Evolutionary conservation across 35 echinoderm and acorn worm species (phyloP), one percentile per base, ranked within the genome.

Genomic region (Lytechinus variegatus): DNA sequence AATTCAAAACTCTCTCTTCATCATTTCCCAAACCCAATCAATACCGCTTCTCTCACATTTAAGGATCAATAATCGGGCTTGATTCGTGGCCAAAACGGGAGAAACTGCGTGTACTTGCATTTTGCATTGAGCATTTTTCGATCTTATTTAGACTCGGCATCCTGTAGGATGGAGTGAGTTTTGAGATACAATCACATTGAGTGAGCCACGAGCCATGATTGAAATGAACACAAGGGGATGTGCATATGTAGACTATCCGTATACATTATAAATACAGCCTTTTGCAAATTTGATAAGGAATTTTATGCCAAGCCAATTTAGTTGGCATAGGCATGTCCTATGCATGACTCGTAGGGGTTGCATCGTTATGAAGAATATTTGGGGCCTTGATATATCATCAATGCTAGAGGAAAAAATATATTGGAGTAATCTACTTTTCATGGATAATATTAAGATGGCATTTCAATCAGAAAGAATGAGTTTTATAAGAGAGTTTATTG

Each of bases 241-340:
- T 79, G 66, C 66, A 24, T 79, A 16, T 79, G 19, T 24, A 79
- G 66, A 79, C 66, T 79, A 79, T 79, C 66, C 19, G 66, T 79
- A 79, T 79, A 79, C 66, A 79, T 79, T 79, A 79, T 79, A 79
- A 79, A 79, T 79, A 79, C 66, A 79, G 66, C 66, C 66, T 79
- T 79, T 79, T 79, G 66, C 66, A 79, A 79, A 79, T 79, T 79
- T 79, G 66, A 79, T 79, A 79, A 79, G 66, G 66, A 79, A 79
- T 79, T 79, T 79, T 79, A 79, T 79, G 66, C 66, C 66, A 79
- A 79, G 66, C 66, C 66, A 79, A 79, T 79, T 79, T 79, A 79
- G 66, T 24, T 79, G 66, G 66, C 66, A 79, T 79, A 79, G 66
- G 66, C 66, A 79, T 79, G 19, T 24, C 66, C 66, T 79, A 79